A percentile compares a stretch with the other conserved stretches of the same genome.
Conservation (phyloP, 2,888 invertebrate genomes). For the Nephrotoma appendiculata region DNA sequence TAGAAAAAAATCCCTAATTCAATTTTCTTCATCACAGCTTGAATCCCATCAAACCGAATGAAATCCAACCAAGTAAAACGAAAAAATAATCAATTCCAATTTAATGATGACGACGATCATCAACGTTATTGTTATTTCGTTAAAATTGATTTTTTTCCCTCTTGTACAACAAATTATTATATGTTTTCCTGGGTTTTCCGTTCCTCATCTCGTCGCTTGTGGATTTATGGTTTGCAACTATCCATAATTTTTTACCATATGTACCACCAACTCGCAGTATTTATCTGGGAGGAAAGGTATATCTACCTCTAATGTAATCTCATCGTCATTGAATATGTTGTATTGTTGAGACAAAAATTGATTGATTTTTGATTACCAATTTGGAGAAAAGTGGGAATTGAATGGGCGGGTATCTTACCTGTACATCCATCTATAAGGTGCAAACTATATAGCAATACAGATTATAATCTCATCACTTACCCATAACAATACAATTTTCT, state of each 20-base stretch:
- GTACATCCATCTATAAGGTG: background rate
- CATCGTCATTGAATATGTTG: background rate
- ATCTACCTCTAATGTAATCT: background rate
- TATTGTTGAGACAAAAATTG: background rate
- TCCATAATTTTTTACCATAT: background rate
- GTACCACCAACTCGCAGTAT: background rate
- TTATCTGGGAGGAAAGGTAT: background rate
- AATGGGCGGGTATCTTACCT: background rate
- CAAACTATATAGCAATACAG: background rate
- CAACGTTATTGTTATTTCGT: background rate
- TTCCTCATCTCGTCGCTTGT: background rate
- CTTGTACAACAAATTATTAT: background rate
- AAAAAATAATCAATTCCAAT: background rate
- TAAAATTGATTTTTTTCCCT: background rate
- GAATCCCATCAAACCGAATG: background rate
- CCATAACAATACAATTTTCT: slow-evolving; percentile 34
- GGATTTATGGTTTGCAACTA: too few species aligned
- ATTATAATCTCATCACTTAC: slow-evolving; percentile 20
- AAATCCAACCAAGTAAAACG: background rate
- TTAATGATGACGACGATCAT: background rate
- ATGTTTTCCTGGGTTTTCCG: background rate
- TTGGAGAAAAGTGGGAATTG: background rate
- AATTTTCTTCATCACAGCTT: background rate
- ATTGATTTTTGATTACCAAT: background rate
- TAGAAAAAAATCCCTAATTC: background rate